A percentile compares a stretch with the other conserved stretches of the same genome.
Conservation (phyloP, 2,113 vertebrate genomes). For the Coreoperca whiteheadi region DNA sequence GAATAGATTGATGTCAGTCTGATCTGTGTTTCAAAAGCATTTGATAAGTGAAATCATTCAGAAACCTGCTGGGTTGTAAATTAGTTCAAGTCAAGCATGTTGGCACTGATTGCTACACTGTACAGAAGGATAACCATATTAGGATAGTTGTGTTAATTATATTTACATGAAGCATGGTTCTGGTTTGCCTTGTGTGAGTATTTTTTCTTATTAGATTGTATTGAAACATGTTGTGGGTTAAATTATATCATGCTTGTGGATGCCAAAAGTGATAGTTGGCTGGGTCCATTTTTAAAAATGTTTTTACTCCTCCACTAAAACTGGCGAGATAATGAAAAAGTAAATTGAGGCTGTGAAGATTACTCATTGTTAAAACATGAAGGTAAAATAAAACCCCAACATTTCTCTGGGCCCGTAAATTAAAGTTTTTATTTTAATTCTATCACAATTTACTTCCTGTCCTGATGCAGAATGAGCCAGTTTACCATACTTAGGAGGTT, state of each 20-base stretch:
- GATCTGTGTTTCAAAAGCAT: neutral
- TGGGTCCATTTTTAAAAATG: neutral
- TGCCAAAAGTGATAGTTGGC: conserved; percentile 13
- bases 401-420: neutral
- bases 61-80: neutral
- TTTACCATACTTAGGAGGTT: neutral
- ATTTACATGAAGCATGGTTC: neutral
- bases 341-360: conserved; percentile 3
- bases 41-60: conserved; percentile 4
- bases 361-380: conserved; percentile 25
- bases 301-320: conserved; percentile 7
- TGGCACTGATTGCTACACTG: neutral
- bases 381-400: conserved; percentile 10
- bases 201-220: conserved; percentile 35
- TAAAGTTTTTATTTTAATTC: conserved; percentile 1
- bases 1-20: neutral
- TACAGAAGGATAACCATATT: conserved; percentile 6
- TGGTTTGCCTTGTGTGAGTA: neutral
- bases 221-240: conserved; percentile 17
- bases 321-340: conserved; percentile 17
- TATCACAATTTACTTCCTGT: conserved; percentile 6
- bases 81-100: neutral
- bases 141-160: neutral
- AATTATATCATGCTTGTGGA: conserved; percentile 6
- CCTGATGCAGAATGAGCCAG: neutral